These are phyloP conservation scores for Microcebus ravelobensis DNA, from an alignment of 2,113 vertebrate genomes.

Conservation along the genomic window DNA sequence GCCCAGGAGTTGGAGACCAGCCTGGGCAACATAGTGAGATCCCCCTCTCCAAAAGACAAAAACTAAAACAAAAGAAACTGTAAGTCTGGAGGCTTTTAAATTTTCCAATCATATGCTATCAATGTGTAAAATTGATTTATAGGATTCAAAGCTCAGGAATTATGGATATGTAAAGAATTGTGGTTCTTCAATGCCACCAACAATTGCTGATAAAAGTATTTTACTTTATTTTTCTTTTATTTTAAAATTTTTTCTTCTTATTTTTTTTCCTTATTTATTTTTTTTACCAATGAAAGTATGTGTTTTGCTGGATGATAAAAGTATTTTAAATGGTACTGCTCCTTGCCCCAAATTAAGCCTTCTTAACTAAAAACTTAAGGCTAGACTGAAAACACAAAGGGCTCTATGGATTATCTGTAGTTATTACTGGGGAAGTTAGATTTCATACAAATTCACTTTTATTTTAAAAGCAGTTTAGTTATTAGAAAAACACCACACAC, in stretches of 20 bases:
- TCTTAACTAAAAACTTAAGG: background rate
- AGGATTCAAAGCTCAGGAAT: background rate
- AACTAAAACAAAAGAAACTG: background rate
- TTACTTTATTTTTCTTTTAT: background rate
- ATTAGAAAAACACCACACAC: conserved; percentile 25
- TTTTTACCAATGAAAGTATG: no score
- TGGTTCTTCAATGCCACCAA: background rate
- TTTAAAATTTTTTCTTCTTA: no score
- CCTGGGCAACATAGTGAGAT: background rate
- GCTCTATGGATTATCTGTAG: background rate
- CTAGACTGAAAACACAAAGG: background rate
- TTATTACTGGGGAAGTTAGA: conserved; percentile 21
- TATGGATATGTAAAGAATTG: background rate
- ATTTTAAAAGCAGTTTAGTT: conserved; percentile 58
- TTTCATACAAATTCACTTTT: conserved; percentile 60
- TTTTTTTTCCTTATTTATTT: no score
- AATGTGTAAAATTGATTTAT: background rate
- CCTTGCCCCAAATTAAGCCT: background rate
- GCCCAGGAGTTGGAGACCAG: background rate
- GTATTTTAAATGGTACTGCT: conserved; percentile 7
- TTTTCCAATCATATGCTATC: background rate
- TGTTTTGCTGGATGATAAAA: background rate
- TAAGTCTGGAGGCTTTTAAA: background rate
- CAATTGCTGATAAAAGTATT: conserved; percentile 19
- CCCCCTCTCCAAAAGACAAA: background rate